These are phyloP conservation scores for Hecatera dysodea DNA, from an alignment of 2,888 invertebrate species.

Conservation along the genomic window DNA sequence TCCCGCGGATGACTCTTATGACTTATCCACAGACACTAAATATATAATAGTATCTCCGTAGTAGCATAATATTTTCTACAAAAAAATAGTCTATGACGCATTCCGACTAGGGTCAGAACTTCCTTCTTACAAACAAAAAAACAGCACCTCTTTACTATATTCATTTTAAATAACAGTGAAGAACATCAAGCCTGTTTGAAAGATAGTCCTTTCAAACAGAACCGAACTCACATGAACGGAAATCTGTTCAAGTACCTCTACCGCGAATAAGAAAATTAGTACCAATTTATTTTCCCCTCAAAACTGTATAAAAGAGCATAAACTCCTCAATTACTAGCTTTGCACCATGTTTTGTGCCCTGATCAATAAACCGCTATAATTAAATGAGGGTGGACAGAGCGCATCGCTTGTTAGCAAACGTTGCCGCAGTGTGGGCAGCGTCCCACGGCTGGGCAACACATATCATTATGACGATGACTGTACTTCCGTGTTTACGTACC, in stretches of 20 bases:
- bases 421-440: conserved; percentile 54
- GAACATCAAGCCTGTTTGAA: too few relatives aligned
- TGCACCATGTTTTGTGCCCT: conserved; percentile 31
- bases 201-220: too few relatives aligned
- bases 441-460: conserved; percentile 57
- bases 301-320: conserved; percentile 3
- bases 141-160: too few relatives aligned
- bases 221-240: too few relatives aligned
- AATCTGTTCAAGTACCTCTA: neutral
- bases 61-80: too few relatives aligned
- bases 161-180: too few relatives aligned
- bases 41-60: too few relatives aligned
- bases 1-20: too few relatives aligned
- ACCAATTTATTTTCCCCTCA: conserved; percentile 4
- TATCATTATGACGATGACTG: conserved; percentile 38
- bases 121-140: too few relatives aligned
- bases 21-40: too few relatives aligned
- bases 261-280: conserved; percentile 7
- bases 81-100: too few relatives aligned
- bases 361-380: conserved; percentile 61
- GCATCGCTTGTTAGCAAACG: conserved; percentile 64
- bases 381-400: conserved; percentile 35
- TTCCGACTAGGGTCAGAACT: too few relatives aligned
- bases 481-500: conserved; percentile 31
- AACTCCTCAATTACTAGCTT: conserved; percentile 18